Percentiles rank a stretch among this genome's conserved stretches.
Evolutionary conservation across 2,113 vertebrate species (phyloP).

Genomic region (Oreochromis tanganicae): DNA sequence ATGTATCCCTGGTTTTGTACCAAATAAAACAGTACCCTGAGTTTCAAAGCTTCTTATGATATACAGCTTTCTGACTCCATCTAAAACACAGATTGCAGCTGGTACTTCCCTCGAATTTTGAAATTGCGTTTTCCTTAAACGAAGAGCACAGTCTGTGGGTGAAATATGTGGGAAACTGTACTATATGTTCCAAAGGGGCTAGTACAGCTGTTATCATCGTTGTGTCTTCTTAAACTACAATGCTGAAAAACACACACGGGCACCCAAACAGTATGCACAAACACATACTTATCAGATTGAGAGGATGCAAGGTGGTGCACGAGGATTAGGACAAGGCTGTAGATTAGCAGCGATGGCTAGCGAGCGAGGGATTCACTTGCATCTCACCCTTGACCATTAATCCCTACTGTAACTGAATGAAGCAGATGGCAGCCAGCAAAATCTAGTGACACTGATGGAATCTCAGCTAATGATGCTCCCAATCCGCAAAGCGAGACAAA

Average conservation of each 20-base stretch:
- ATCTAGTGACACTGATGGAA: constrained; percentile 56
- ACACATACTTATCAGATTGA: constrained; percentile 1
- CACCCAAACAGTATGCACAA: not conserved
- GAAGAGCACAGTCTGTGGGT: not conserved
- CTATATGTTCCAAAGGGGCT: not conserved
- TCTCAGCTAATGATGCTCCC: constrained; percentile 60
- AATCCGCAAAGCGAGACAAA: constrained; percentile 29
- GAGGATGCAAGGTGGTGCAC: not conserved
- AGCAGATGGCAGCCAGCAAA: constrained; percentile 65
- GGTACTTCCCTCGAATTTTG: not conserved
- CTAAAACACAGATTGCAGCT: not conserved
- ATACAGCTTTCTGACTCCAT: not conserved
- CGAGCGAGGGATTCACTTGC: constrained; percentile 29
- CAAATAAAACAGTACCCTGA: not conserved
- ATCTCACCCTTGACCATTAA: constrained; percentile 60
- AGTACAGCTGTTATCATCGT: not conserved
- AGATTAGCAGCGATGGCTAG: constrained; percentile 49
- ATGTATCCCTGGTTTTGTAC: not conserved
- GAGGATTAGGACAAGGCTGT: constrained; percentile 32
- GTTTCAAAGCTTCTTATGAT: not conserved
- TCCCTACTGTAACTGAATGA: constrained; percentile 56
- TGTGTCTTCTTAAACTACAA: not conserved
- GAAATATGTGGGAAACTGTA: not conserved
- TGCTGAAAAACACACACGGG: not conserved
- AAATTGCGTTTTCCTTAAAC: not conserved